Base-by-base conservation (phyloP, 2,888 invertebrate species). In the Mechanitis mazaeus region DNA sequence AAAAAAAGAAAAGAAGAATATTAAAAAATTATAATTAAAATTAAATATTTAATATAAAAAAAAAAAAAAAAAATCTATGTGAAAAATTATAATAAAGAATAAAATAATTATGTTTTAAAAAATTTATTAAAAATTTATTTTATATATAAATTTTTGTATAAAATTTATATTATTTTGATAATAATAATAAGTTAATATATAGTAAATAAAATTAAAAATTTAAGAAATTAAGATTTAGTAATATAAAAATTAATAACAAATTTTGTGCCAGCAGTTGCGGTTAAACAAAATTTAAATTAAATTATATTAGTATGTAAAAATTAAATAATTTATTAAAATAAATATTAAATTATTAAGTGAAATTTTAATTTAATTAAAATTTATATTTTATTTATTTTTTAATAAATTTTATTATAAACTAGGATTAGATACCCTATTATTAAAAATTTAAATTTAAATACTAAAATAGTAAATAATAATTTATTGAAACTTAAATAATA, bases 381-480 rank as follows among this genome's bases (percentile, higher is more conserved):
- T 80, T 81, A 81, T 71, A 69, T 69, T 69, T 72, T 73, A 68
- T 70, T 80, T 80, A 80, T 80, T 76, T 80, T 64, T 84, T 84
- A 81, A 79, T 83, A 85, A 83, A 80, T 83, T 90, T 83, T 74
- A 92, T 69, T 68, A 61, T 83, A 92, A 90, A 93, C 92, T 92
- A 92, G 92, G 92, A 92, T 93, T 92, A 92, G 92, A 92, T 92
- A 92, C 92, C 92, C 92, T 92, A 91, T 92, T 93, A 93, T 92
- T 86, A 77, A 82, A 87, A 85, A 91, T 91, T 90, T 80, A 88
- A 82, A 70, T 76, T 65, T 70, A 67, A 73, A 78, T 79, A 79
- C 80, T 90, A 81, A 90, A 91, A 91, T 91, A 92, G 86, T 92
- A 92, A 65, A 83, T 91, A 87, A 84, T 78, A 42, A 76, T 80